Percentiles rank a stretch among this genome's conserved stretches.
phyloP scores from a whole-genome alignment of 1,140 invertebrate species.

The Scaptomyza montana region DNA sequence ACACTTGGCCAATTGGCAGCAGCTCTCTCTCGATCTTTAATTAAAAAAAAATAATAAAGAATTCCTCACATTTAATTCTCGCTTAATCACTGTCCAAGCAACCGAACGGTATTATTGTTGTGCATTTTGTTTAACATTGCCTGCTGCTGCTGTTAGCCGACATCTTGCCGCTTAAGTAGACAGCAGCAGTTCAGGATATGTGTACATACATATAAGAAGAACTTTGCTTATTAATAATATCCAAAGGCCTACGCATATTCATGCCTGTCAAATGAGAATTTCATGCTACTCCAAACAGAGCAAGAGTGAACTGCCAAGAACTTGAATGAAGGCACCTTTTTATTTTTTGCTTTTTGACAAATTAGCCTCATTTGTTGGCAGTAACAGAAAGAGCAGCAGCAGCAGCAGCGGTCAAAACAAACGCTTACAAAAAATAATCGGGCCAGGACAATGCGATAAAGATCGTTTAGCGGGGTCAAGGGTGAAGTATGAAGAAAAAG shows the following conservation, averaged over 20 bases:
- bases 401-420: slow-evolving; percentile 67
- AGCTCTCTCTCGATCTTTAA: not conserved
- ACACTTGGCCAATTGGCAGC: slow-evolving; percentile 51
- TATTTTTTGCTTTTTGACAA: slow-evolving; percentile 57
- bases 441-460: slow-evolving; percentile 70
- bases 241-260: slow-evolving; percentile 40
- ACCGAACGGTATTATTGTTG: slow-evolving; percentile 48
- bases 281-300: slow-evolving; percentile 48
- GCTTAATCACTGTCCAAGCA: slow-evolving; percentile 79
- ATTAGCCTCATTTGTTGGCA: slow-evolving; percentile 77
- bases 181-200: slow-evolving; percentile 55
- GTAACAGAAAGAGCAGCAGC: not conserved
- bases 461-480: slow-evolving; percentile 48
- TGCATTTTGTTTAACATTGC: too few species aligned
- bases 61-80: slow-evolving; percentile 79
- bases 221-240: slow-evolving; percentile 75
- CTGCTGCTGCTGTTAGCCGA: slow-evolving; percentile 46
- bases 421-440: slow-evolving; percentile 26
- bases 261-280: slow-evolving; percentile 76
- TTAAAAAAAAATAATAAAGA: not conserved
- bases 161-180: slow-evolving; percentile 63
- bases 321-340: slow-evolving; percentile 47
- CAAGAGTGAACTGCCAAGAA: slow-evolving; percentile 28
- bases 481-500: not conserved
- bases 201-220: not conserved